Percentiles rank a stretch among this genome's conserved stretches.
Conservation (phyloP, 1,140 invertebrate species). For the Anastrepha obliqua region DNA sequence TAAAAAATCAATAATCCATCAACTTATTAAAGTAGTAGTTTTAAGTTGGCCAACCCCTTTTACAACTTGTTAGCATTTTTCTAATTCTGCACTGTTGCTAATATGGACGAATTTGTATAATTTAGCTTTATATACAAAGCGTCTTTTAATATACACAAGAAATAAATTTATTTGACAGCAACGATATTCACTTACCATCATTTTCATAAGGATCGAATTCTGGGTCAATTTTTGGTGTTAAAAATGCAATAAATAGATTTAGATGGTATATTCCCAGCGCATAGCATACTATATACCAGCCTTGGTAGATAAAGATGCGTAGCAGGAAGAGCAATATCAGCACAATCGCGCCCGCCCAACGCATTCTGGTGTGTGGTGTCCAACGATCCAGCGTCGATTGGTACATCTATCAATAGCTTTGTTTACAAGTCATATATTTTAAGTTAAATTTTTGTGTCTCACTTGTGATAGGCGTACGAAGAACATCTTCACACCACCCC, state of each 20-base stretch:
- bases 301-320: conserved; percentile 82
- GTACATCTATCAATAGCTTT: conserved; percentile 74
- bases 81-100: neutral
- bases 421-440: neutral
- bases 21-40: neutral
- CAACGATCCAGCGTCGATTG: conserved; percentile 80
- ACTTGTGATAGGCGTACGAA: conserved; percentile 72
- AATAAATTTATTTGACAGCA: no score
- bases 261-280: conserved; percentile 99
- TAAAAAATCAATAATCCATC: conserved; percentile 32
- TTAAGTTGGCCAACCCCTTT: conserved; percentile 5
- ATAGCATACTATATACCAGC: conserved; percentile 99
- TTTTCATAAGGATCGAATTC: conserved; percentile 85
- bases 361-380: conserved; percentile 78
- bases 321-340: conserved; percentile 78
- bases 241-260: conserved; percentile 99
- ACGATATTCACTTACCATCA: conserved; percentile 80
- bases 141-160: neutral
- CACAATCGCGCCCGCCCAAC: conserved; percentile 77
- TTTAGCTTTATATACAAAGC: no score
- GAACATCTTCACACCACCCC: conserved; percentile 67
- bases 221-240: conserved; percentile 99
- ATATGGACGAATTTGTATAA: neutral
- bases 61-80: neutral
- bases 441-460: conserved; percentile 5